These are phyloP conservation scores for Cricetomys ansorgei DNA, from an alignment of 2,113 vertebrate species.

Conservation along the genomic window DNA sequence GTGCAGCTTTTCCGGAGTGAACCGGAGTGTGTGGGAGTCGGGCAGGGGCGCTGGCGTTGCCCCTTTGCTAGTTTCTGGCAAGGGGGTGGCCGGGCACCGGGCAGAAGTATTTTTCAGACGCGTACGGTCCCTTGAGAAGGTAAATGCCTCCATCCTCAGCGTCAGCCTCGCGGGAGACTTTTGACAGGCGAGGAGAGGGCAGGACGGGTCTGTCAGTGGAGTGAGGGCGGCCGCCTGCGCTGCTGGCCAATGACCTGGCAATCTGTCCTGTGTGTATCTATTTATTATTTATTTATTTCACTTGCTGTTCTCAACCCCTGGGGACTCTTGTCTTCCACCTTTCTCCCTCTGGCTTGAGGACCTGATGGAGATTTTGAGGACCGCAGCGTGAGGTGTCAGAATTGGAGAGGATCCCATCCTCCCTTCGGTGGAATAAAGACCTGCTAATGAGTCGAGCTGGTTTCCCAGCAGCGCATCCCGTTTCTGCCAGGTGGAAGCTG, in stretches of 20 bases:
- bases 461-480: conserved; percentile 56
- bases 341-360: not conserved
- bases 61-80: not conserved
- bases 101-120: not conserved
- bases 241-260: not conserved
- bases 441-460: conserved; percentile 56
- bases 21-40: not conserved
- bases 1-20: not conserved
- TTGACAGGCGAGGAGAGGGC: not conserved
- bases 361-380: not conserved
- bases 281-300: not conserved
- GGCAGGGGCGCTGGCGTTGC: not conserved
- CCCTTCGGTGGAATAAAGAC: conserved; percentile 64
- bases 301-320: not conserved
- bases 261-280: too few relatives aligned
- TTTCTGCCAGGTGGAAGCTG: conserved; percentile 68
- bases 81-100: not conserved
- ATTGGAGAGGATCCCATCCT: not conserved
- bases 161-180: not conserved
- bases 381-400: conserved; percentile 19
- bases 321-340: not conserved
- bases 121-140: not conserved
- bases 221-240: not conserved
- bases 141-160: not conserved
- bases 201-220: too few relatives aligned